These are phyloP conservation scores for Philonicus albiceps DNA, from an alignment of 2,888 invertebrate species.

Conservation along the genomic window DNA sequence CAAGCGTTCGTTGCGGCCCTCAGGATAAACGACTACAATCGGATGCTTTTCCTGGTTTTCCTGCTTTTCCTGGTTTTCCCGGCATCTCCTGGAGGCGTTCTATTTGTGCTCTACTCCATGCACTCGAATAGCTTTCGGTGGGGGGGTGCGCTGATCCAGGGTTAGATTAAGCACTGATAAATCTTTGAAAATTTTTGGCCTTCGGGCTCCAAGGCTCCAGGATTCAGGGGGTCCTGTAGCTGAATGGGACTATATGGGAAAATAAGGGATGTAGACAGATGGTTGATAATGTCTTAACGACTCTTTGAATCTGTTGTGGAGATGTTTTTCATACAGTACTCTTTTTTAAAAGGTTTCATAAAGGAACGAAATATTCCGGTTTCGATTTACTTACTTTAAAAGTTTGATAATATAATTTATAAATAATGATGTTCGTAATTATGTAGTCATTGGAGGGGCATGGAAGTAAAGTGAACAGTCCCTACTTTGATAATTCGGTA, in stretches of 20 bases:
- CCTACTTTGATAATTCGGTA: no score
- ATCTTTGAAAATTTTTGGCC: neutral
- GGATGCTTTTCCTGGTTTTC: neutral
- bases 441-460: no score
- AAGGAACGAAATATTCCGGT: neutral
- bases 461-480: no score
- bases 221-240: neutral
- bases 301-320: neutral
- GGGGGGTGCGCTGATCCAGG: neutral
- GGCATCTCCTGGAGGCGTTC: slow-evolving; percentile 15
- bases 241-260: neutral
- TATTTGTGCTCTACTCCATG: neutral
- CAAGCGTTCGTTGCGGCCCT: slow-evolving; percentile 31
- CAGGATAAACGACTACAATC: slow-evolving; percentile 15
- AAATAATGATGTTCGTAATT: no score
- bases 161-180: neutral
- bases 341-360: neutral
- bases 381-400: neutral
- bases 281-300: neutral
- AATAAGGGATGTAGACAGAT: neutral
- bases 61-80: neutral
- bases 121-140: neutral
- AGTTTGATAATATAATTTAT: neutral
- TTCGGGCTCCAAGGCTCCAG: neutral
- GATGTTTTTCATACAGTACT: neutral